Conservation (phyloP, 2,113 vertebrate genomes). For the Myanophis thanlyinensis region DNA sequence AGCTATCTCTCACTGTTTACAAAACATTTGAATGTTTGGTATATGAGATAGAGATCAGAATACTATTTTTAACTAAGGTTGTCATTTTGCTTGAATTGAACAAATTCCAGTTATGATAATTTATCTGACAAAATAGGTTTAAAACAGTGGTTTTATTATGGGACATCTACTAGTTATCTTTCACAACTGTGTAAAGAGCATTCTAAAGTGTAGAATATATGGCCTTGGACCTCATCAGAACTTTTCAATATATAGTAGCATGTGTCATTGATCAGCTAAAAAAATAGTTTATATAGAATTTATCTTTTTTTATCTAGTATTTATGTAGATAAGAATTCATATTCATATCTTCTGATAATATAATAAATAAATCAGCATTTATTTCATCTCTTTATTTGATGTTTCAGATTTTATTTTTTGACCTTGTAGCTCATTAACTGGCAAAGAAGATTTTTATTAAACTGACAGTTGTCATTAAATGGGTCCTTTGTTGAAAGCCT, state of each 20-base stretch:
- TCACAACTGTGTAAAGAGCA: not conserved
- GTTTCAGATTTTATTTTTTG: constrained; percentile 41
- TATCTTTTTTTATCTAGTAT: not conserved
- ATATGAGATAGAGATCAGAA: not conserved
- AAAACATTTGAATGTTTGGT: not conserved
- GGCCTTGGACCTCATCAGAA: not conserved
- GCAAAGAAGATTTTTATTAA: constrained; percentile 29
- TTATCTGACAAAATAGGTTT: not conserved
- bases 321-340: constrained; percentile 22
- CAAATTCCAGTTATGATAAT: not conserved
- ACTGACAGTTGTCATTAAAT: constrained; percentile 23
- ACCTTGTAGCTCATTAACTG: constrained; percentile 26
- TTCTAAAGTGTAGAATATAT: not conserved
- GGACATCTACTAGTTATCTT: not conserved
- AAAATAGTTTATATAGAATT: constrained; percentile 25
- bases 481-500: constrained; percentile 35
- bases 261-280: not conserved
- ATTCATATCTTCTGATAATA: constrained; percentile 23
- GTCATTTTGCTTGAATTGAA: not conserved
- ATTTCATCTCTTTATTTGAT: constrained; percentile 42
- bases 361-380: constrained; percentile 40
- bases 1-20: not conserved
- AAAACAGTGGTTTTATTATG: not conserved
- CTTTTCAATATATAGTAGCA: not conserved
- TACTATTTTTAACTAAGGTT: not conserved